Conservation (phyloP, 2,888 invertebrate genomes). For the Ecdyonurus torrentis region DNA sequence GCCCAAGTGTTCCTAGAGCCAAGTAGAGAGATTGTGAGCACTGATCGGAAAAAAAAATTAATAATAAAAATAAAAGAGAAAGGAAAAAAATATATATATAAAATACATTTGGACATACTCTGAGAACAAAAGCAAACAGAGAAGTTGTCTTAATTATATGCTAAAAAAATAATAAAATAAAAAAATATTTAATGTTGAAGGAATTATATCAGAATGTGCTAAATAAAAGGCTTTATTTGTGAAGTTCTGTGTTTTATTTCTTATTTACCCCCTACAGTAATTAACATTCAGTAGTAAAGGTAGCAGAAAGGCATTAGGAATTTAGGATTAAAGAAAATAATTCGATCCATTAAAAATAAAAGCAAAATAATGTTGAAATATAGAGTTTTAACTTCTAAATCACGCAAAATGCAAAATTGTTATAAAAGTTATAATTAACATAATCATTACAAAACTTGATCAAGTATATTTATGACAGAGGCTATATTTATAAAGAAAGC, state of each 20-base stretch:
- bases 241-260: constrained; percentile 6
- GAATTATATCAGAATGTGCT: constrained; percentile 9
- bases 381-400: too few relatives aligned
- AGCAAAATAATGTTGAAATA: too few relatives aligned
- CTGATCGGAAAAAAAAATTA: neutral
- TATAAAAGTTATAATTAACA: too few relatives aligned
- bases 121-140: constrained; percentile 3
- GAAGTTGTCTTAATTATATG: too few relatives aligned
- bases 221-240: constrained; percentile 15
- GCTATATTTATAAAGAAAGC: too few relatives aligned
- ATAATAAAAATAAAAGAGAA: neutral
- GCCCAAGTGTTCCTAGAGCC: constrained; percentile 11
- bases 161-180: neutral
- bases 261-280: too few relatives aligned
- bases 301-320: too few relatives aligned
- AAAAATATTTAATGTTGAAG: neutral
- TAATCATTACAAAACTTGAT: too few relatives aligned
- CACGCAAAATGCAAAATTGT: too few relatives aligned
- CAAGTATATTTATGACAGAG: too few relatives aligned
- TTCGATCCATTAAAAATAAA: too few relatives aligned
- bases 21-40: neutral
- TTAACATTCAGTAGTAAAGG: constrained; percentile 3
- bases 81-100: neutral
- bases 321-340: too few relatives aligned
- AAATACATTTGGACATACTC: constrained; percentile 7